Conservation (phyloP, 2,113 vertebrate genomes). For the Emydocephalus ijimae region DNA sequence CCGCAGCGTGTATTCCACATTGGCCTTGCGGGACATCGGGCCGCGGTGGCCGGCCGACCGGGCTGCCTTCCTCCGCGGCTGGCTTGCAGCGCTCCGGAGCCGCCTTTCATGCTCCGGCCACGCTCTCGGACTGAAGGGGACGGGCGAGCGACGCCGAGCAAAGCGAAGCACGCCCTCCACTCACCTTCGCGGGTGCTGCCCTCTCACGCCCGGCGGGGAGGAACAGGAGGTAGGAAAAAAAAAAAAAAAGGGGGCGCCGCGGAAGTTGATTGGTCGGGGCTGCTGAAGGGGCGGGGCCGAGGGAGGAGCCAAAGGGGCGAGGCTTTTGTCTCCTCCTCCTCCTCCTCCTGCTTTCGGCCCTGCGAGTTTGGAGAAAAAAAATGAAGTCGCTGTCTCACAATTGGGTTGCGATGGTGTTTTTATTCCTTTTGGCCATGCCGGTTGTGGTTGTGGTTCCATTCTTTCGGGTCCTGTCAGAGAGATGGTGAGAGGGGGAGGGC, state of each 20-base stretch:
- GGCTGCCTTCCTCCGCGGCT: not conserved
- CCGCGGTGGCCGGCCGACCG: slow-evolving; percentile 8
- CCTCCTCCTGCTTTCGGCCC: not conserved
- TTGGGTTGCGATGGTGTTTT: no score
- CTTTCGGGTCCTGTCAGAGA: no score
- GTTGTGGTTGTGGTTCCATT: no score
- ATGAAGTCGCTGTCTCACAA: no score
- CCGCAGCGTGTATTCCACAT: slow-evolving; percentile 90
- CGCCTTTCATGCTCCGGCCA: not conserved
- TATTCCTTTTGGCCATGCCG: no score
- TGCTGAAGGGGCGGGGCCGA: not conserved
- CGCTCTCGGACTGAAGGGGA: not conserved
- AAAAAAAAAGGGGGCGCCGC: no score
- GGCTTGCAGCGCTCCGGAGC: no score
- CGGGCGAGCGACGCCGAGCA: not conserved
- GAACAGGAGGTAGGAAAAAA: not conserved
- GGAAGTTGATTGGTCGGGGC: not conserved
- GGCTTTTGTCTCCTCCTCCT: not conserved
- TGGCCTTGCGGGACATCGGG: slow-evolving; percentile 90
- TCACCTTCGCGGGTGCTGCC: not conserved
- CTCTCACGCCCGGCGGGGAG: not conserved
- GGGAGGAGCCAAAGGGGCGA: not conserved
- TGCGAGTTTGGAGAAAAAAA: no score
- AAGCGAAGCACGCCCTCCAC: rapidly evolving
- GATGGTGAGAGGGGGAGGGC: no score